Evolutionary conservation across 2,797 vertebrate species (phyloP).

Genomic region (Masticophis lateralis): DNA sequence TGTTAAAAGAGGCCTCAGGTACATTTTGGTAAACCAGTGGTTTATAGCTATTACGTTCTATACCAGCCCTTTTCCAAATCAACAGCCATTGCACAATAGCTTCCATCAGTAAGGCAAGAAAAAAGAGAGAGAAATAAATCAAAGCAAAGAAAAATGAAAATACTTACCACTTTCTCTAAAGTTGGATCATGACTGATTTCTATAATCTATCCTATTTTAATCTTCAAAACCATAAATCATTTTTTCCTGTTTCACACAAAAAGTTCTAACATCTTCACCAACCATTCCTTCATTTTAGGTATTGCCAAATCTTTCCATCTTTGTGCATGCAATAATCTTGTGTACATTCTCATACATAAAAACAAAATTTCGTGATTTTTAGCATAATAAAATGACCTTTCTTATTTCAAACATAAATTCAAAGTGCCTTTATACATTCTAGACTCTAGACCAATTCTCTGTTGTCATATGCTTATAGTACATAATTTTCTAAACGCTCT

Average conservation of each 20-base stretch:
- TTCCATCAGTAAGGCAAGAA: background rate
- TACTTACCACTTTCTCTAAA: background rate
- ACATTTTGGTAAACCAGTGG: background rate
- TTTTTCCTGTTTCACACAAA: background rate
- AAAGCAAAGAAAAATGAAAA: background rate
- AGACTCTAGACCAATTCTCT: background rate
- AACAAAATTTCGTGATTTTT: background rate
- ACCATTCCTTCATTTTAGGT: background rate
- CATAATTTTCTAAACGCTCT: background rate
- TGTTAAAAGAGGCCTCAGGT: background rate
- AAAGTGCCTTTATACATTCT: too few relatives aligned
- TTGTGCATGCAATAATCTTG: background rate
- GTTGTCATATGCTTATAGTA: background rate
- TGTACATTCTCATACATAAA: background rate
- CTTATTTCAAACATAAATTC: too few relatives aligned
- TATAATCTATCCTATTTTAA: background rate
- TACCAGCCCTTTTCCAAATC: background rate
- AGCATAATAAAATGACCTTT: too few relatives aligned
- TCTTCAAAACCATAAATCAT: background rate
- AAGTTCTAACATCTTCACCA: background rate
- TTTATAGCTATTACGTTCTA: background rate
- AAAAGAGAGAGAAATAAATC: background rate
- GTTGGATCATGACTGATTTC: background rate
- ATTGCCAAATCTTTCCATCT: background rate
- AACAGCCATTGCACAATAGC: background rate